phyloP scores from a whole-genome alignment of 2,888 invertebrate genomes.

The Drosophila niveifrons region DNA sequence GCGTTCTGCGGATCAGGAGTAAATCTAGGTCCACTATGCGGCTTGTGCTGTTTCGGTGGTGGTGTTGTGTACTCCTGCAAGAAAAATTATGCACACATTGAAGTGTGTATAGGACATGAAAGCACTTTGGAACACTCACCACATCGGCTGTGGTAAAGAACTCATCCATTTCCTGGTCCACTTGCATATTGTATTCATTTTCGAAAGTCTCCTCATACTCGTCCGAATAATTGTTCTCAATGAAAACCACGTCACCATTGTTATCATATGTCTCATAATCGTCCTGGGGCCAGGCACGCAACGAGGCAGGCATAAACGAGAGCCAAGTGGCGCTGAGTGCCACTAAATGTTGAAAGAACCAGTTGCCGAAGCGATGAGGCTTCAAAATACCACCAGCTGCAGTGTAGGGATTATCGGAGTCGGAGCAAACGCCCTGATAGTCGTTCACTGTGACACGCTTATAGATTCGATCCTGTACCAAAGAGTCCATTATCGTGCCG shows the following conservation, averaged over 20 bases:
- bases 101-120: not conserved
- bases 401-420: constrained; percentile 87
- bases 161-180: constrained; percentile 84
- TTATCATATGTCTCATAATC: constrained; percentile 81
- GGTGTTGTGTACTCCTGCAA: constrained; percentile 84
- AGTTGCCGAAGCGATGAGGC: constrained; percentile 80
- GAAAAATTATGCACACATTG: not conserved
- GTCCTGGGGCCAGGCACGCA: constrained; percentile 84
- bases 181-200: constrained; percentile 82
- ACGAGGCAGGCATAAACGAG: constrained; percentile 80
- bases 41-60: constrained; percentile 82
- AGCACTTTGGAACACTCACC: constrained; percentile 59
- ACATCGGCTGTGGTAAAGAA: constrained; percentile 84
- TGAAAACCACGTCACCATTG: constrained; percentile 81
- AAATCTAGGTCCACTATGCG: constrained; percentile 83
- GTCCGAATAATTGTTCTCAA: constrained; percentile 83
- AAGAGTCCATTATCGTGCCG: constrained; percentile 96
- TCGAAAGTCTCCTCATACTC: constrained; percentile 84
- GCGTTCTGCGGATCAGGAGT: constrained; percentile 88
- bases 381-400: constrained; percentile 81
- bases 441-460: constrained; percentile 94
- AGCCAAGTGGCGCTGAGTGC: constrained; percentile 83
- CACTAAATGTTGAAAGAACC: constrained; percentile 83
- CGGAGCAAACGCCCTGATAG: constrained; percentile 94
- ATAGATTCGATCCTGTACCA: constrained; percentile 96